Evolutionary conservation across 2,888 invertebrate species (phyloP).

Genomic region (Lithosia quadra): DNA sequence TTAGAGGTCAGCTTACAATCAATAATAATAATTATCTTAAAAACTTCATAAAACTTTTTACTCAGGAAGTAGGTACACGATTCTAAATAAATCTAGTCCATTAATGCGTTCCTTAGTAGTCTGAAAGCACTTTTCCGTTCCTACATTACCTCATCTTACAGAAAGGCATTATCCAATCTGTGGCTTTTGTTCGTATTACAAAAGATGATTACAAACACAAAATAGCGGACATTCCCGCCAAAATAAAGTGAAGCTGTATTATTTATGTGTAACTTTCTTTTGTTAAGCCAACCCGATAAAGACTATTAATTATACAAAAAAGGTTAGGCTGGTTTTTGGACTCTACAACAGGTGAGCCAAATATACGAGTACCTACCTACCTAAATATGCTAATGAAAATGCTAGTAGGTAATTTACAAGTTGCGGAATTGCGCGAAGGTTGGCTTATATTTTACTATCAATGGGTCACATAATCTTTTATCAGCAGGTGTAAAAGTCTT

Average conservation of each 20-base stretch:
- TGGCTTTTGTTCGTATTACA: constrained; percentile 45
- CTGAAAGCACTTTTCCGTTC: constrained; percentile 20
- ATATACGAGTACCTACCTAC: no score
- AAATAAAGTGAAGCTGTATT: constrained; percentile 30
- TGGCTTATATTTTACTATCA: no score
- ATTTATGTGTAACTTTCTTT: constrained; percentile 32
- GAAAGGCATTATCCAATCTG: constrained; percentile 48
- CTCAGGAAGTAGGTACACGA: background rate
- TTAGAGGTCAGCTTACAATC: no score
- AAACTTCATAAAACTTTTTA: no score
- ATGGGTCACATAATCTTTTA: no score
- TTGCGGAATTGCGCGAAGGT: no score
- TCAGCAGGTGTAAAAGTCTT: no score
- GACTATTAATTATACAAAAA: constrained; percentile 29
- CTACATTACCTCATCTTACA: constrained; percentile 28
- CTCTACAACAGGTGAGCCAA: background rate
- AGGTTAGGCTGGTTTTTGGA: constrained; percentile 5
- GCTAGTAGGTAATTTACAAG: background rate
- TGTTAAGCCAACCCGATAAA: constrained; percentile 34
- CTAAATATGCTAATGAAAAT: background rate
- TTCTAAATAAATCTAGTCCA: constrained; percentile 15
- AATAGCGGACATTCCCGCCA: constrained; percentile 41
- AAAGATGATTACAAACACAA: constrained; percentile 51
- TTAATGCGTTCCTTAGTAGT: constrained; percentile 14
- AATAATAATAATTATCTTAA: no score